Conservation (phyloP, 1,140 invertebrate species). For the Nephila pilipes region DNA sequence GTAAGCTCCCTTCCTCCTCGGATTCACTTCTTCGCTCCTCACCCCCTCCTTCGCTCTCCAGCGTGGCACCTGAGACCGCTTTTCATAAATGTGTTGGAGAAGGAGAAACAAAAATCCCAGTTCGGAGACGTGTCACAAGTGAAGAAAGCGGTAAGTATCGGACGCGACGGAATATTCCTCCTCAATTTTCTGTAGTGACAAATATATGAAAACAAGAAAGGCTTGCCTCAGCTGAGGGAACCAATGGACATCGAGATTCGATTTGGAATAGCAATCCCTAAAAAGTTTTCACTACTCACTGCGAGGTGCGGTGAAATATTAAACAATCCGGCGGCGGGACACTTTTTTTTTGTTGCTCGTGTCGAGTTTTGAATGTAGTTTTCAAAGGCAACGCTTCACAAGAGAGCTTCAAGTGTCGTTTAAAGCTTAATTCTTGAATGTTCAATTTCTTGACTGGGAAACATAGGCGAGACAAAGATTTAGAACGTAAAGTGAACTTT, state of each 20-base stretch:
- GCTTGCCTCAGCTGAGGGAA: background rate
- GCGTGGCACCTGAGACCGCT: constrained; percentile 66
- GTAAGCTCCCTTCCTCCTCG: constrained; percentile 22
- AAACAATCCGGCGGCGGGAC: background rate
- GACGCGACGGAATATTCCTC: constrained; percentile 61
- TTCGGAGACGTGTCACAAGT: constrained; percentile 38
- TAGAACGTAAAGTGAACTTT: too few species aligned
- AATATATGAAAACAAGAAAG: constrained; percentile 6
- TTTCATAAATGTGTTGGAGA: constrained; percentile 60
- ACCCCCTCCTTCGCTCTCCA: background rate
- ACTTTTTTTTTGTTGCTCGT: background rate
- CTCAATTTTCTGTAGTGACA: constrained; percentile 26
- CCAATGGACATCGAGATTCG: constrained; percentile 17
- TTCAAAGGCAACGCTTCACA: background rate
- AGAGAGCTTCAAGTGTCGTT: background rate
- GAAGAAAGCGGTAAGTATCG: constrained; percentile 67
- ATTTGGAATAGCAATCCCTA: constrained; percentile 42
- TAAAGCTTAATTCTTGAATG: background rate
- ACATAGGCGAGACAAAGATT: background rate
- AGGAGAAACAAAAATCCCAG: background rate
- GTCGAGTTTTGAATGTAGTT: background rate
- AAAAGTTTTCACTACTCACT: background rate
- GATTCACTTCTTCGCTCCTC: constrained; percentile 12
- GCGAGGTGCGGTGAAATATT: background rate
- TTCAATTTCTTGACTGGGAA: background rate